Evolutionary conservation across 2,797 vertebrate genomes (phyloP).

Genomic region (Acanthiza pusilla): DNA sequence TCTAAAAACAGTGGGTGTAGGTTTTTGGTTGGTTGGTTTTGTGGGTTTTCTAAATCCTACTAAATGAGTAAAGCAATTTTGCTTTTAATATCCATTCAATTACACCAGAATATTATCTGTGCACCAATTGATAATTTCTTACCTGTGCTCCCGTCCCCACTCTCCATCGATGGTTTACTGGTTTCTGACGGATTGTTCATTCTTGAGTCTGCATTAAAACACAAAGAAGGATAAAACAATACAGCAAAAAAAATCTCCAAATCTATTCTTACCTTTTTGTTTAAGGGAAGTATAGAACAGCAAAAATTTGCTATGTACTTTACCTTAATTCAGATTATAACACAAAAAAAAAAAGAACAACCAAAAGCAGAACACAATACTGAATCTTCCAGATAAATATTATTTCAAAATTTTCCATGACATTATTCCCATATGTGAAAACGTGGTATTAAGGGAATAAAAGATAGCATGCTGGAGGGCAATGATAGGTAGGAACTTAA

Average conservation of each 20-base stretch:
- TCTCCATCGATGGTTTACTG: conserved; percentile 95
- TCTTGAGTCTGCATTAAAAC: conserved; percentile 89
- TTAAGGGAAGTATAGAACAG: neutral
- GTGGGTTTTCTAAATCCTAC: neutral
- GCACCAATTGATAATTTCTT: conserved; percentile 48
- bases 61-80: neutral
- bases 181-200: conserved; percentile 98
- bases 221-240: conserved; percentile 55
- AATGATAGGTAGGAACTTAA: neutral
- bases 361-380: neutral
- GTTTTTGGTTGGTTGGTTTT: neutral
- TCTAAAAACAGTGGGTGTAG: neutral
- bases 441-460: neutral
- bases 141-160: conserved; percentile 90
- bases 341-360: neutral
- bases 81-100: neutral
- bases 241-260: neutral
- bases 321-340: neutral
- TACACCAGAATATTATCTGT: neutral
- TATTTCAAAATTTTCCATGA: neutral
- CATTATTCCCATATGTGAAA: neutral
- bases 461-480: neutral
- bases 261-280: neutral
- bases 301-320: neutral
- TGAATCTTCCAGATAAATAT: neutral